phyloP scores from a whole-genome alignment of 2,888 invertebrate species.

The Oscheius sp. region DNA sequence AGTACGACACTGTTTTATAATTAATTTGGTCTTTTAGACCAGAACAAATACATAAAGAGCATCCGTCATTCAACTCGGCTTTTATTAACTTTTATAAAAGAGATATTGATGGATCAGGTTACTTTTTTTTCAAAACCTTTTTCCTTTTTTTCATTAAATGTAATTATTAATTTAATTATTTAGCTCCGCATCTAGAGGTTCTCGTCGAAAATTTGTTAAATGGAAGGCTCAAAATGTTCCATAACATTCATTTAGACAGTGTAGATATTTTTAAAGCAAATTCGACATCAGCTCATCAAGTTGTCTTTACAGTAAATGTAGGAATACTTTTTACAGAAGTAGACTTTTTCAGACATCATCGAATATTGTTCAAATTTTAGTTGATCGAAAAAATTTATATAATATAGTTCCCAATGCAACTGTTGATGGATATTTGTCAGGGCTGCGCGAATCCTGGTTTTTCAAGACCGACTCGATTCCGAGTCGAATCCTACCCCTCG shows the following conservation, averaged over 20 bases:
- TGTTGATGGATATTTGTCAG: constrained; percentile 43
- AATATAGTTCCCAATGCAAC: constrained; percentile 23
- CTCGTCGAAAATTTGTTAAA: constrained; percentile 38
- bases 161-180: constrained; percentile 31
- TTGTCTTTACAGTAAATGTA: background rate
- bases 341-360: background rate
- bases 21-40: constrained; percentile 38
- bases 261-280: constrained; percentile 4
- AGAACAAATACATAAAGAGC: constrained; percentile 45
- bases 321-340: too few relatives aligned
- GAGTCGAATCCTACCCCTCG: too few relatives aligned
- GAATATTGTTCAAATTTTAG: constrained; percentile 37
- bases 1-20: background rate
- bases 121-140: constrained; percentile 11
- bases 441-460: too few relatives aligned
- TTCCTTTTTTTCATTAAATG: too few relatives aligned
- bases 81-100: constrained; percentile 51
- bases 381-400: constrained; percentile 30
- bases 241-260: background rate
- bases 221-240: constrained; percentile 7
- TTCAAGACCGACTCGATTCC: too few relatives aligned
- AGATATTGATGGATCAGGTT: constrained; percentile 48
- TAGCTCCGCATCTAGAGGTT: constrained; percentile 28
- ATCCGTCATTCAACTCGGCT: constrained; percentile 48
- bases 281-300: background rate